Conservation (phyloP, 2,888 invertebrate genomes). For the Nomada lathburiana region DNA sequence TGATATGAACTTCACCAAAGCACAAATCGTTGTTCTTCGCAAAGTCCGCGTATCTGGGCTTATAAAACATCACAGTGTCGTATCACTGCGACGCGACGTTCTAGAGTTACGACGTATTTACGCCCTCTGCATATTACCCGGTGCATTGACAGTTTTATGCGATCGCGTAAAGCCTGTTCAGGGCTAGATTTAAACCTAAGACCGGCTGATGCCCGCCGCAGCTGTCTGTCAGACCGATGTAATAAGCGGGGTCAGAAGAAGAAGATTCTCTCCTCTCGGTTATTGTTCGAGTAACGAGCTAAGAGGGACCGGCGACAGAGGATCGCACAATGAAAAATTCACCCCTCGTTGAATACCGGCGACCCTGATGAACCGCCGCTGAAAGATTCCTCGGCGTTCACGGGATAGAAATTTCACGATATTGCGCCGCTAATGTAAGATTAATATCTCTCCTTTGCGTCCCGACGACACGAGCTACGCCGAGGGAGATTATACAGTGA, state of each 20-base stretch:
- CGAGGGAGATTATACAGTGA: neutral
- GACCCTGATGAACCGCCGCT: neutral
- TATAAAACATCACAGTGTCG: conserved; percentile 6
- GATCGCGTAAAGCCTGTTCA: conserved; percentile 44
- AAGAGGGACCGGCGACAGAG: neutral
- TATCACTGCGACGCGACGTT: conserved; percentile 23
- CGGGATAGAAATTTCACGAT: neutral
- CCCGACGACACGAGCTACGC: neutral
- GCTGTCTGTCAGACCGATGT: neutral
- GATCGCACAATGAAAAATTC: conserved; percentile 17
- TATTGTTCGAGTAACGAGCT: conserved; percentile 3
- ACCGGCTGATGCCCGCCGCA: neutral
- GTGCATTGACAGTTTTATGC: conserved; percentile 47
- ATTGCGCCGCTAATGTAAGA: conserved; percentile 5
- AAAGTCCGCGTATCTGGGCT: neutral
- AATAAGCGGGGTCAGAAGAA: conserved; percentile 14
- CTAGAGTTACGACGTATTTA: conserved; percentile 57
- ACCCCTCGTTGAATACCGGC: neutral
- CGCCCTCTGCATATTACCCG: neutral
- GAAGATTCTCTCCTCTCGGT: neutral
- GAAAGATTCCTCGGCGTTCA: neutral
- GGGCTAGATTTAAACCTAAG: neutral
- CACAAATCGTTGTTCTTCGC: neutral
- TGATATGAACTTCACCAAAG: no score
- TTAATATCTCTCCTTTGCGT: neutral